Conservation (phyloP, 53 echinoderm and acorn worm species). For the Antedon mediterranea region DNA sequence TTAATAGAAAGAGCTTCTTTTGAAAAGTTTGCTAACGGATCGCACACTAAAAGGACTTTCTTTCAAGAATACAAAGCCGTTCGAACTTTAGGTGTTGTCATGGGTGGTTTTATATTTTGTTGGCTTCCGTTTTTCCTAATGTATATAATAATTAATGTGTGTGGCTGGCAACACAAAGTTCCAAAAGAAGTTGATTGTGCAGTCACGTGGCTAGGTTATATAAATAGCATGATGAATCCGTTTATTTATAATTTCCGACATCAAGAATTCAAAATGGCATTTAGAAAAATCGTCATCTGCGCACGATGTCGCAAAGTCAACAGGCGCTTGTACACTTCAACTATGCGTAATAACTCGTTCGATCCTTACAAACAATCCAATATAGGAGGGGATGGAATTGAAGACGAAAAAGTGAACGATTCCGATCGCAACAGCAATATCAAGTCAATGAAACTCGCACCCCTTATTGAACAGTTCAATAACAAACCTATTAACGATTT, state of each 20-base stretch:
- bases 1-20: slow-evolving; percentile 8
- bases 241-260: slow-evolving; percentile 36
- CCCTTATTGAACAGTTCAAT: neutral
- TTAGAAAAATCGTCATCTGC: slow-evolving; percentile 12
- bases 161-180: slow-evolving; percentile 16
- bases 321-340: neutral
- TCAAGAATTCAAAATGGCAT: slow-evolving; percentile 30
- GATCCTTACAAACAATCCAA: neutral
- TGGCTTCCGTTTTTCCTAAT: slow-evolving; percentile 51
- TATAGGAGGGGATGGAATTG: neutral
- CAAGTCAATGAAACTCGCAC: neutral
- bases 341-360: neutral
- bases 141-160: slow-evolving; percentile 48
- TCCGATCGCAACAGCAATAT: neutral
- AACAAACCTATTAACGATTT: neutral
- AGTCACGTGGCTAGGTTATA: slow-evolving; percentile 43
- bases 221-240: slow-evolving; percentile 44
- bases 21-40: neutral
- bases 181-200: slow-evolving; percentile 18
- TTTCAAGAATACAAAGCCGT: slow-evolving; percentile 40
- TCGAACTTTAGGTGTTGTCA: slow-evolving; percentile 33
- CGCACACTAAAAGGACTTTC: slow-evolving; percentile 15
- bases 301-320: neutral
- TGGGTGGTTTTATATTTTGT: slow-evolving; percentile 46
- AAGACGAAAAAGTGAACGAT: neutral